Evolutionary conservation across 2,113 vertebrate genomes (phyloP), one percentile per base, ranked within the genome.

Genomic region (Dinomys branickii): DNA sequence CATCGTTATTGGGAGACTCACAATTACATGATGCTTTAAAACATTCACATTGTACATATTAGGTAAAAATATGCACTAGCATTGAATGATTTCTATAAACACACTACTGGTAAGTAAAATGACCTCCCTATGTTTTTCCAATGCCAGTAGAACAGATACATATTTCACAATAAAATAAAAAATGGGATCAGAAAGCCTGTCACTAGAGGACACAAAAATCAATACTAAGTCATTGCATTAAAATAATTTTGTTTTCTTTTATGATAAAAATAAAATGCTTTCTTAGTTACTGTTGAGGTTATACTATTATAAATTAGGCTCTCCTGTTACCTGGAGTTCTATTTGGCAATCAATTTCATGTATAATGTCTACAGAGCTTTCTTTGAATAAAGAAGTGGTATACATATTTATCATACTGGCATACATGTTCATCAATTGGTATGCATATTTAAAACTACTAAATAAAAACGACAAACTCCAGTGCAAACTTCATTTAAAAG

Each of bases 81-180:
- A 98, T 88, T 97, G 98, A 98, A 98, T 96, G 98, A 97, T 98
- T 98, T 98, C 99, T 77, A 99, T 99, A 99, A 99, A 99, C 98
- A 99, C 98, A 99, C 99, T 98, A 99, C 97, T 98, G 98, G 98
- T 97, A 99, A 99, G 99, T 99, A 98, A 99, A 99, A 99, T 97
- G 97, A 98, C 99, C 99, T 99, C 98, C 98, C 99, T 98, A 99
- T 99, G 99, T 95, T 99, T 99, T 99, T 99, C 99, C 99, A 99
- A 99, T 99, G 98, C 99, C 99, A 99, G 98, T 91, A 97, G 96
- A 97, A 98, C 96, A 99, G 98, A 99, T 98, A 98, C 98, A 98
- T 98, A 99, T 99, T 99, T 99, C 99, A 99, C 98, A 98, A 98
- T 98, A 99, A 99, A 99, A 99, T 99, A 98, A 98, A 99, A 99